phyloP scores from a whole-genome alignment of 2,797 vertebrate genomes.

The Syndactyla subalaris region DNA sequence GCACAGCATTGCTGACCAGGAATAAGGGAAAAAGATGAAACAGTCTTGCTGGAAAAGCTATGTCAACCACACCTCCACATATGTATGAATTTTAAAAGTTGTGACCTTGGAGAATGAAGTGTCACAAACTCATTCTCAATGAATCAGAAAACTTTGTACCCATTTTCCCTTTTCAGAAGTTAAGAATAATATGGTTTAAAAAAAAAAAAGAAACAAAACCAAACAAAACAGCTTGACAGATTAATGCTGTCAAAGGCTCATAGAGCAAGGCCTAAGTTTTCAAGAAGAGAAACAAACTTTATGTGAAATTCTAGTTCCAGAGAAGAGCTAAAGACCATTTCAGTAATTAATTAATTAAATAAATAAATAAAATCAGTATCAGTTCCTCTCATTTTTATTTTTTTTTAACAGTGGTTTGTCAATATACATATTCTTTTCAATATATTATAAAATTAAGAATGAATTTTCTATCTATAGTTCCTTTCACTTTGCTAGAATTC shows the following conservation, averaged over 20 bases:
- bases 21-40: neutral
- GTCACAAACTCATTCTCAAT: neutral
- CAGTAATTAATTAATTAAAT: neutral
- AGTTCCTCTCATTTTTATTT: neutral
- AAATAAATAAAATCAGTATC: neutral
- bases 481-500: neutral
- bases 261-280: neutral
- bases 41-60: neutral
- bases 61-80: neutral
- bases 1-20: neutral
- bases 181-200: rapidly evolving
- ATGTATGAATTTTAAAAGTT: neutral
- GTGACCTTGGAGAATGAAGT: neutral
- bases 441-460: neutral
- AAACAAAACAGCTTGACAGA: neutral
- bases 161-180: neutral
- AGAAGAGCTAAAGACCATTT: neutral
- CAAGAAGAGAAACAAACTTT: neutral
- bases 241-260: neutral
- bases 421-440: neutral
- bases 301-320: neutral
- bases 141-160: neutral
- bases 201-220: neutral
- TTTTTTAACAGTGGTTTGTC: neutral
- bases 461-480: neutral